These are phyloP conservation scores for Danionella dracula DNA, from an alignment of 2,797 vertebrate genomes.

Conservation along the genomic window DNA sequence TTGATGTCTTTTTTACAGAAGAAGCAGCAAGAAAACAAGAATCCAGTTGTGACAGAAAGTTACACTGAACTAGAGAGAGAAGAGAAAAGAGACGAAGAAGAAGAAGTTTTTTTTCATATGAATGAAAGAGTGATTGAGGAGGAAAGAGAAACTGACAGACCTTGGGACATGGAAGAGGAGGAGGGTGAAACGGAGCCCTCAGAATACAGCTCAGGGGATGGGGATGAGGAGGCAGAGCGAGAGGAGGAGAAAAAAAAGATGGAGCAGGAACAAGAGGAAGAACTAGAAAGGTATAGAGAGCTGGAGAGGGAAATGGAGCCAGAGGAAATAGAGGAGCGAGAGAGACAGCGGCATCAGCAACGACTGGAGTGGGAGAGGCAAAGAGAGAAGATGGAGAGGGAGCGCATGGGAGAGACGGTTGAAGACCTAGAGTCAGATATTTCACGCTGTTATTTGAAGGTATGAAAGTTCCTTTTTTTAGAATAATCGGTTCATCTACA, in stretches of 20 bases:
- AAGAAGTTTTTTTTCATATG: neutral
- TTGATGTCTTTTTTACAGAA: conserved; percentile 46
- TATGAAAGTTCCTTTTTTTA: conserved; percentile 37
- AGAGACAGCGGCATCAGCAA: conserved; percentile 35
- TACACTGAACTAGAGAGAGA: no score
- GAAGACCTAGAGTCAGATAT: conserved; percentile 31
- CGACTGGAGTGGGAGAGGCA: conserved; percentile 43
- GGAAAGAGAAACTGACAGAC: conserved; percentile 13
- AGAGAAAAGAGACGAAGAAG: neutral
- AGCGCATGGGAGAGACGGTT: conserved; percentile 37
- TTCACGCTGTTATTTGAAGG: conserved; percentile 65
- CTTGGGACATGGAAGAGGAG: conserved; percentile 18
- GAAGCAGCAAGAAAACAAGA: conserved; percentile 39
- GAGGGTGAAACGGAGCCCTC: conserved; percentile 1
- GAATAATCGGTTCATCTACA: no score
- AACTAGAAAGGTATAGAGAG: conserved; percentile 31
- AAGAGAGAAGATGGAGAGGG: conserved; percentile 50
- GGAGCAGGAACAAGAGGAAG: conserved; percentile 26
- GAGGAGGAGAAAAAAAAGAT: conserved; percentile 34
- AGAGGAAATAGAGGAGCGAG: conserved; percentile 19
- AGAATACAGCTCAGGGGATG: conserved; percentile 33
- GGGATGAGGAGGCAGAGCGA: conserved; percentile 45
- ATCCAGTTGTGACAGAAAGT: neutral
- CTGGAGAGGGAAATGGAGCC: neutral
- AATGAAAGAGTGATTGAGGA: conserved; percentile 13